Conservation (phyloP, 2,797 vertebrate species). For the Acropternis orthonyx region DNA sequence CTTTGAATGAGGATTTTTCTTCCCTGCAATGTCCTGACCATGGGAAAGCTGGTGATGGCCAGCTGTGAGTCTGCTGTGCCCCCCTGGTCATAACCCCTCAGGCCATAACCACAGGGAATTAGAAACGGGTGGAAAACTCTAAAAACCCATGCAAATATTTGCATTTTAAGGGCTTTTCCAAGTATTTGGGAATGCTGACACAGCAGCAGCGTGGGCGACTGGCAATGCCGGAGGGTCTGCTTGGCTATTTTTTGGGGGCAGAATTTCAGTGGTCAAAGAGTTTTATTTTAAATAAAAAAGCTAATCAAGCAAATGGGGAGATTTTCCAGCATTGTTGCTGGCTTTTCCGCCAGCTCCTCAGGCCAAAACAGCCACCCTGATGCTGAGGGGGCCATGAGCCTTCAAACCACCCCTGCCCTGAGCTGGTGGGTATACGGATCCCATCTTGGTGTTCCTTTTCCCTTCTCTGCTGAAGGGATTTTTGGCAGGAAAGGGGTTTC, state of each 20-base stretch:
- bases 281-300: not conserved
- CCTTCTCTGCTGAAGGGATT: not conserved
- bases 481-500: not conserved
- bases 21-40: not conserved
- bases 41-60: not conserved
- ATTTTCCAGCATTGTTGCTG: not conserved
- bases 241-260: not conserved
- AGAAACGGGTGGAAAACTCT: not conserved
- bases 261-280: not conserved
- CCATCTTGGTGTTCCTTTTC: not conserved
- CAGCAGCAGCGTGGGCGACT: not conserved
- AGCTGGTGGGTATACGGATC: rapidly evolving
- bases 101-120: not conserved
- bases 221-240: not conserved
- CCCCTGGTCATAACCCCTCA: rapidly evolving
- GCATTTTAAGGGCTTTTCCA: not conserved
- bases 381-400: not conserved
- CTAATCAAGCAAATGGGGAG: not conserved
- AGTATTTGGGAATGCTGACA: not conserved
- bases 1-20: not conserved
- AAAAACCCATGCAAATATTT: constrained; percentile 36
- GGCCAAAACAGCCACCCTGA: not conserved
- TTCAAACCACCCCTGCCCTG: not conserved
- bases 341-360: not conserved
- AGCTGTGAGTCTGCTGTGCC: not conserved